Conservation (phyloP, 2,888 invertebrate species). For the Elaeidobius kamerunicus region DNA sequence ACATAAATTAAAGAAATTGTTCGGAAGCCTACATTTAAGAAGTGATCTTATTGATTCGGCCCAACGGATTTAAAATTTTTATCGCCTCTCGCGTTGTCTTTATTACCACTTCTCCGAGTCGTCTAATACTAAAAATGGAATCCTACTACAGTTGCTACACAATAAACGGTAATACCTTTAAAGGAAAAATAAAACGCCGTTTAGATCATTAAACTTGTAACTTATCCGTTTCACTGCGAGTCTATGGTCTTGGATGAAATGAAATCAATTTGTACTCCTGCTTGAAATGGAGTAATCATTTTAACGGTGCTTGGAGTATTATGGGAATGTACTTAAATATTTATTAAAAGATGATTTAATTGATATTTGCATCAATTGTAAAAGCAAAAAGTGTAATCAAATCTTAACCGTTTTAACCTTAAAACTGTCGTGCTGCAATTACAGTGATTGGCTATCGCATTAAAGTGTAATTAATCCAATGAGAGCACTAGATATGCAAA, state of each 20-base stretch:
- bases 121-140: slow-evolving; percentile 19
- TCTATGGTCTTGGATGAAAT: slow-evolving; percentile 26
- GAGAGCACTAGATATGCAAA: slow-evolving; percentile 7
- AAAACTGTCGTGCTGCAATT: slow-evolving; percentile 1
- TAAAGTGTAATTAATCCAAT: slow-evolving; percentile 12
- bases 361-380: no score
- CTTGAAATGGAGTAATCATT: slow-evolving; percentile 24
- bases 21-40: not conserved
- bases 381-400: no score
- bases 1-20: no score
- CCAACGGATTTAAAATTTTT: slow-evolving; percentile 12
- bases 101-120: slow-evolving; percentile 13
- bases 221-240: slow-evolving; percentile 25
- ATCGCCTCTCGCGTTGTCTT: slow-evolving; percentile 2
- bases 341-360: no score
- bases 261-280: slow-evolving; percentile 27
- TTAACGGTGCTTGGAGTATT: slow-evolving; percentile 15
- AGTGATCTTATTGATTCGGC: not conserved
- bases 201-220: slow-evolving; percentile 26
- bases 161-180: slow-evolving; percentile 19
- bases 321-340: slow-evolving; percentile 5
- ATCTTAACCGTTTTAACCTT: not conserved
- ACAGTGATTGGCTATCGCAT: slow-evolving; percentile 13
- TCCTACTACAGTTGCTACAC: slow-evolving; percentile 14
- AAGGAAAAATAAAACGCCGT: slow-evolving; percentile 23